Evolutionary conservation across 2,113 vertebrate species (phyloP).

Genomic region (Sylvicapra grimmia): DNA sequence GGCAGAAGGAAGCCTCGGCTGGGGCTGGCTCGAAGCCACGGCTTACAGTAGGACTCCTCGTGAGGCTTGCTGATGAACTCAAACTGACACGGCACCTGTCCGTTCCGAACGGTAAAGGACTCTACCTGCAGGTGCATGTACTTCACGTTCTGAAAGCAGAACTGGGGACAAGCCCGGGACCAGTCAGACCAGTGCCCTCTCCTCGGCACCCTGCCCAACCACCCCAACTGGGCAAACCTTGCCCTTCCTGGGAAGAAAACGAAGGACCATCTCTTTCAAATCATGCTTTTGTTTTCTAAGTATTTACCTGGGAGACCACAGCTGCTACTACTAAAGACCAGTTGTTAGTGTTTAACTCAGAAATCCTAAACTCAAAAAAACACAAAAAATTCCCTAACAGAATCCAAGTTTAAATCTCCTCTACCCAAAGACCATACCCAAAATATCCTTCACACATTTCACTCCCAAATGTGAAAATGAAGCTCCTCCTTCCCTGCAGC

Average conservation of each 20-base stretch:
- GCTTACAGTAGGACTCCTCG: conserved; percentile 89
- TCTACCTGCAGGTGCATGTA: conserved; percentile 92
- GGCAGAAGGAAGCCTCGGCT: conserved; percentile 90
- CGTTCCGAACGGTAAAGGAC: conserved; percentile 87
- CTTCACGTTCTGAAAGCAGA: conserved; percentile 91
- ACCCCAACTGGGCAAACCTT: neutral
- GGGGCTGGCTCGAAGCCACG: conserved; percentile 91
- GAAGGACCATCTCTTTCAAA: neutral
- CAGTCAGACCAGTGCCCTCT: conserved; percentile 4
- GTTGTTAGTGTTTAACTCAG: neutral
- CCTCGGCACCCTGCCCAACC: neutral
- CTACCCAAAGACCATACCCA: neutral
- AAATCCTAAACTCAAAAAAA: neutral
- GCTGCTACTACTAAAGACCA: neutral
- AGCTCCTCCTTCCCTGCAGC: neutral
- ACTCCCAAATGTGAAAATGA: neutral
- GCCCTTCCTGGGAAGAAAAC: conserved; percentile 3
- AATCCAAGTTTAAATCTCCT: neutral
- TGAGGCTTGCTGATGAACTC: conserved; percentile 95
- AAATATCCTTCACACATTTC: conserved; percentile 8
- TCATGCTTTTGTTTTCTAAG: neutral
- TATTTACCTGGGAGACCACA: neutral
- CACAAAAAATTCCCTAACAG: neutral
- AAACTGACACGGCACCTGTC: conserved; percentile 94
- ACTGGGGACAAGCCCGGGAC: conserved; percentile 77